Conservation (phyloP, 2,113 vertebrate genomes). For the Psilopsiagon aymara region DNA sequence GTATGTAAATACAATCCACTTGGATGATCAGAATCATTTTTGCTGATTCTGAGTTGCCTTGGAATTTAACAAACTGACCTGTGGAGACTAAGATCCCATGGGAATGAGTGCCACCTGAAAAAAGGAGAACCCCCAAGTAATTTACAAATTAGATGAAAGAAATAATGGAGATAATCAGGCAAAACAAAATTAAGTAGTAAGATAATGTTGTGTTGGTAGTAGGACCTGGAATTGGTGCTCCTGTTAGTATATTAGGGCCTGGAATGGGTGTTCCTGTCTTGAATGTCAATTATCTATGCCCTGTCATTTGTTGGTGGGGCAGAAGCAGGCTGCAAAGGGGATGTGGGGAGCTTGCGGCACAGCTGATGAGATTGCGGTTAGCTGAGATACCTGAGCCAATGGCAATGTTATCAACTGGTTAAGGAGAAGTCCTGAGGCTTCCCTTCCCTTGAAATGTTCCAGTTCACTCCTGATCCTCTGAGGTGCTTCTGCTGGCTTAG, state of each 20-base stretch:
- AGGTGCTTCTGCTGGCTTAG: neutral
- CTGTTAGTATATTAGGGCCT: neutral
- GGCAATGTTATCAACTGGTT: too few relatives aligned
- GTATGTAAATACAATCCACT: rapidly evolving
- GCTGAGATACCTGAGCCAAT: neutral
- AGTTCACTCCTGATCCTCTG: neutral
- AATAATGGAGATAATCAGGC: neutral
- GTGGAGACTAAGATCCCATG: neutral
- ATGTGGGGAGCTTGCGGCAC: neutral
- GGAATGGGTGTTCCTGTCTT: neutral
- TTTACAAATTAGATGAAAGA: neutral
- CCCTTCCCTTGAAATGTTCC: neutral
- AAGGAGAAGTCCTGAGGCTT: neutral
- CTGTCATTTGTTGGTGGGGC: neutral
- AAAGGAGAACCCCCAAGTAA: neutral
- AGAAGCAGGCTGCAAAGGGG: neutral
- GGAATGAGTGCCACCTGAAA: neutral
- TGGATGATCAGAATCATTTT: neutral
- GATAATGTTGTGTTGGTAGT: neutral
- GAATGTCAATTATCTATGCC: neutral
- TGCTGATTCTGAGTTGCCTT: neutral
- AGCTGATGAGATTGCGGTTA: neutral
- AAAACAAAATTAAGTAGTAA: neutral
- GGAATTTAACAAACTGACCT: neutral
- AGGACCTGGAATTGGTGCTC: neutral